Percentiles rank a stretch among this genome's conserved stretches.
Evolutionary conservation across 53 echinoderm and acorn worm genomes (phyloP).

Genomic region (Holothuria leucospilota): DNA sequence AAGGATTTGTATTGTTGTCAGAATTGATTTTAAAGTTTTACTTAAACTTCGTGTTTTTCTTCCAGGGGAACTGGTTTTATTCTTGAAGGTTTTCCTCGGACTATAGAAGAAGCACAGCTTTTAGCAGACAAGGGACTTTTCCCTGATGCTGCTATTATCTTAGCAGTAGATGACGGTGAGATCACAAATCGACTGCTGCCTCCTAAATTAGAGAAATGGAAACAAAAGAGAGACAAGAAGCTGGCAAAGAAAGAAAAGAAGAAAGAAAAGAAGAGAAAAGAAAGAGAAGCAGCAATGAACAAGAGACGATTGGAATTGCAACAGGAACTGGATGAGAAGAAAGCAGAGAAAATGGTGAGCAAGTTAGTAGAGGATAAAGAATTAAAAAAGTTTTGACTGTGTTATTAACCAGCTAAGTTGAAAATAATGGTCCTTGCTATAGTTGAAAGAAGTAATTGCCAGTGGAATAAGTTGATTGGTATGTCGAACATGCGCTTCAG

Average conservation of each 20-base stretch:
- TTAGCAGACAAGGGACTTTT: constrained; percentile 89
- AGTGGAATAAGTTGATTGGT: too few species aligned
- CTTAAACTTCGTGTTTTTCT: not conserved
- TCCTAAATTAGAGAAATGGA: constrained; percentile 88
- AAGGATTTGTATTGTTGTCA: too few species aligned
- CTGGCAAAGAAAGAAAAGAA: constrained; percentile 83
- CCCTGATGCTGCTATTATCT: constrained; percentile 85
- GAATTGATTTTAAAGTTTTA: too few species aligned
- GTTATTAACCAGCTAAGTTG: too few species aligned
- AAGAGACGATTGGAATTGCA: constrained; percentile 88
- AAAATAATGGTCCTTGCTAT: too few species aligned
- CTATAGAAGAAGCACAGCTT: constrained; percentile 89
- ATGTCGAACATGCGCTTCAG: too few species aligned
- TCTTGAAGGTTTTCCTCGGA: constrained; percentile 95
- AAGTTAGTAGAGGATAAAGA: not conserved
- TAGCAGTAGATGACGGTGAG: constrained; percentile 87
- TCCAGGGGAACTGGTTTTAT: constrained; percentile 87
- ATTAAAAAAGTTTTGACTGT: not conserved
- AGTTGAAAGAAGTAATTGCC: too few species aligned
- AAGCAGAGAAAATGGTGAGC: constrained; percentile 87
- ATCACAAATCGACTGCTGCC: constrained; percentile 84
- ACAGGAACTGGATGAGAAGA: constrained; percentile 85
- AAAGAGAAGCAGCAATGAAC: constrained; percentile 81
- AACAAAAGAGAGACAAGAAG: constrained; percentile 79
- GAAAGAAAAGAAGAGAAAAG: constrained; percentile 90